phyloP scores from a whole-genome alignment of 1,140 invertebrate species.

The Hylaeus anthracinus region DNA sequence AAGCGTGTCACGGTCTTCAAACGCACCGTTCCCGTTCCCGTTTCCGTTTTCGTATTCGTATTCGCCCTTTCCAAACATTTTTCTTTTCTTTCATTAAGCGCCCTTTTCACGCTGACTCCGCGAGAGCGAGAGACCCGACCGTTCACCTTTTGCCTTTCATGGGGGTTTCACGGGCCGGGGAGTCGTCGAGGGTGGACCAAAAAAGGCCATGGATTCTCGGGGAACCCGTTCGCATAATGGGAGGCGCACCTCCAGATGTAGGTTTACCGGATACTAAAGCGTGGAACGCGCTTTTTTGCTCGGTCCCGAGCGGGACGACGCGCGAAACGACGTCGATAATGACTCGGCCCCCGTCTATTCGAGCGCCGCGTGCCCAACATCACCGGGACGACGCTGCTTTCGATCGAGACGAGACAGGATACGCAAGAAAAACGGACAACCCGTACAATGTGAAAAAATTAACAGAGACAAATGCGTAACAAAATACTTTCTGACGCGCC shows the following conservation, averaged over 20 bases:
- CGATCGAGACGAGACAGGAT: not conserved
- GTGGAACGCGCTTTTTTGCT: constrained; percentile 45
- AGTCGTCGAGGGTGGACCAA: constrained; percentile 53
- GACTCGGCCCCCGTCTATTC: constrained; percentile 5
- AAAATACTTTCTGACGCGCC: not conserved
- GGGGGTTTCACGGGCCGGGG: constrained; percentile 37
- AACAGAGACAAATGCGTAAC: not conserved
- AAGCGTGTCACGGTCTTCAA: constrained; percentile 27
- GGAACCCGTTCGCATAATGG: constrained; percentile 60
- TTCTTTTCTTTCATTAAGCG: constrained; percentile 59
- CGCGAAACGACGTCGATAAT: constrained; percentile 50
- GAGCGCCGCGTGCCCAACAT: constrained; percentile 3
- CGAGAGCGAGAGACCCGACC: not conserved
- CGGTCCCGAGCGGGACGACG: constrained; percentile 41
- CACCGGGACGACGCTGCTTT: not conserved
- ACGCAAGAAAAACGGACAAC: constrained; percentile 25
- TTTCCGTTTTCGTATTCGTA: constrained; percentile 10
- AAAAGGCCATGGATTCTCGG: constrained; percentile 55
- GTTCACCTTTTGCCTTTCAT: constrained; percentile 54
- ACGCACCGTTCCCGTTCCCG: constrained; percentile 12
- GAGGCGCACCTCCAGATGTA: constrained; percentile 50
- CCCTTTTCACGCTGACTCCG: constrained; percentile 48
- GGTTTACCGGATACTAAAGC: constrained; percentile 54
- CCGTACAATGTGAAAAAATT: constrained; percentile 2
- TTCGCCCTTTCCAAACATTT: constrained; percentile 58